phyloP scores from a whole-genome alignment of 2,888 invertebrate genomes.

The Orchestes rusci region DNA sequence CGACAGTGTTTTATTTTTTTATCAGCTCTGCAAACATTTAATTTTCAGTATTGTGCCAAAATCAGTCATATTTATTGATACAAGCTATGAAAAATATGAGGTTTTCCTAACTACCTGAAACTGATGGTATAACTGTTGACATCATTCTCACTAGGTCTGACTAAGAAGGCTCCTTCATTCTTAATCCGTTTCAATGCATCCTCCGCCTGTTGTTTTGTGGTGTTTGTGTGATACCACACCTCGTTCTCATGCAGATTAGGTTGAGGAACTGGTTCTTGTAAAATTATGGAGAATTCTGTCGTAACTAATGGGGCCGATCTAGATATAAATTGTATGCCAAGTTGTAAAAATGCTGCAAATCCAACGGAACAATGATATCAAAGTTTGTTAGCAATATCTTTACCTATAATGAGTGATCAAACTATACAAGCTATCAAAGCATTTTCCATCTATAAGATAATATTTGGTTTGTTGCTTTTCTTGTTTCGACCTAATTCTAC shows the following conservation, averaged over 20 bases:
- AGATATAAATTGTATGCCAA: too few relatives aligned
- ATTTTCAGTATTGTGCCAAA: slow-evolving; percentile 1
- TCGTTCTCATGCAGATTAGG: slow-evolving; percentile 90
- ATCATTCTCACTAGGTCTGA: slow-evolving; percentile 86
- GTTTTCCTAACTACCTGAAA: slow-evolving; percentile 59
- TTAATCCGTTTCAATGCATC: slow-evolving; percentile 77
- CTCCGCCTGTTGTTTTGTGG: slow-evolving; percentile 77
- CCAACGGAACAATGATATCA: neutral
- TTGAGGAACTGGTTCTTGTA: slow-evolving; percentile 89
- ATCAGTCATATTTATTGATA: too few relatives aligned
- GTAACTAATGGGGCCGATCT: slow-evolving; percentile 78
- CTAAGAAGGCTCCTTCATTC: slow-evolving; percentile 90
- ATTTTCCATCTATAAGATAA: slow-evolving; percentile 79
- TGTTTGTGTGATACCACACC: slow-evolving; percentile 85
- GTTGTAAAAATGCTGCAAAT: too few relatives aligned
- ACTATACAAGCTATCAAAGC: slow-evolving; percentile 87
- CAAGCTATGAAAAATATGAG: too few relatives aligned
- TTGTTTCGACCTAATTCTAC: slow-evolving; percentile 83
- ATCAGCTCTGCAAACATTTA: slow-evolving; percentile 60
- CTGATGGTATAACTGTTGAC: slow-evolving; percentile 84
- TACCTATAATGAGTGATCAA: slow-evolving; percentile 75
- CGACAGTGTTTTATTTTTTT: slow-evolving; percentile 95
- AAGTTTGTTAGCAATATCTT: slow-evolving; percentile 3
- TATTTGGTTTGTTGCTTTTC: slow-evolving; percentile 84
- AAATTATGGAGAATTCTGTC: slow-evolving; percentile 80